phyloP scores from a whole-genome alignment of 2,113 vertebrate species.

The Anas platyrhynchos region DNA sequence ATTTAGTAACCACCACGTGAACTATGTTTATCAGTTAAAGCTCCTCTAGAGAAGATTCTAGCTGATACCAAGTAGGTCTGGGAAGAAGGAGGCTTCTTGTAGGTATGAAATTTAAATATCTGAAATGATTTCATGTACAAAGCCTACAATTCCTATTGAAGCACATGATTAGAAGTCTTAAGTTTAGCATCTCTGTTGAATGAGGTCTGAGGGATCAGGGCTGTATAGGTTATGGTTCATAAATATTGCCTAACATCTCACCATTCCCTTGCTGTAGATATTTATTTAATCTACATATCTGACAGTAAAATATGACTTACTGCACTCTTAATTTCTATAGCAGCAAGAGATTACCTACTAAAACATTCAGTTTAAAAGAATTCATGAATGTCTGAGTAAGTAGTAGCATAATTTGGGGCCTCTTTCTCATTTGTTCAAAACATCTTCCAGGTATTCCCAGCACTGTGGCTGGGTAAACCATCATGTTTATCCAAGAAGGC shows the following conservation, averaged over 20 bases:
- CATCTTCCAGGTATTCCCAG: neutral
- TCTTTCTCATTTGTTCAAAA: neutral
- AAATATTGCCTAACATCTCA: neutral
- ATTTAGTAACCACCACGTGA: neutral
- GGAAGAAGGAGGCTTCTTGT: neutral
- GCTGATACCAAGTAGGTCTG: neutral
- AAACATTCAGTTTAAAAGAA: neutral
- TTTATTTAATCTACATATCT: neutral
- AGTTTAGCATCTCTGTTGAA: neutral
- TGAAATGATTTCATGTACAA: neutral
- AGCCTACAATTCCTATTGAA: neutral
- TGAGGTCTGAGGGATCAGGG: neutral
- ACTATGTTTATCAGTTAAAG: neutral
- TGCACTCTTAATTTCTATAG: neutral
- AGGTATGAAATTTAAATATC: neutral
- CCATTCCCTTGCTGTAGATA: neutral
- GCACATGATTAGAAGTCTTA: neutral
- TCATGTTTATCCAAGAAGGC: neutral
- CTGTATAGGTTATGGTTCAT: neutral
- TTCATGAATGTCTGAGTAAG: neutral
- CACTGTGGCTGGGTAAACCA: neutral
- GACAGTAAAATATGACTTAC: neutral
- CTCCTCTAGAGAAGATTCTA: neutral
- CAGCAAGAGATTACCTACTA: neutral
- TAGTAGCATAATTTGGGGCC: neutral